phyloP scores from a whole-genome alignment of 30 jellyfish, hydroid and myxozoan genomes.

The Hydra vulgaris region DNA sequence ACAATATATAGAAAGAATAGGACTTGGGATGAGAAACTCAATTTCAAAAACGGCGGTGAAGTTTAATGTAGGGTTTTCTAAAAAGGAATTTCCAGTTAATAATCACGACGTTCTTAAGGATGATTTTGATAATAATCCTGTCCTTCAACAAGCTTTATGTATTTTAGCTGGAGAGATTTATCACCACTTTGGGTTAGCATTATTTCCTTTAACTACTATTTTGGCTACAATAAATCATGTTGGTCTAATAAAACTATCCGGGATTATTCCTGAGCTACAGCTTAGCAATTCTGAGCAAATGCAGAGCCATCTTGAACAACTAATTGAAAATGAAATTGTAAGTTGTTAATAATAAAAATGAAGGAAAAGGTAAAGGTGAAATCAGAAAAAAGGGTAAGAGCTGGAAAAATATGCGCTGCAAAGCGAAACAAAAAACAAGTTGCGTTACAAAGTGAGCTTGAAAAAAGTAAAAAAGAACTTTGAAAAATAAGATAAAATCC shows the following conservation, averaged over 20 bases:
- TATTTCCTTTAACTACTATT: background rate
- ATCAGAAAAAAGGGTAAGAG: too few relatives aligned
- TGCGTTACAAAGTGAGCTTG: too few relatives aligned
- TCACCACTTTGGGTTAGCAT: background rate
- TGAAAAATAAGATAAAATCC: too few relatives aligned
- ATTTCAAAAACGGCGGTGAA: background rate
- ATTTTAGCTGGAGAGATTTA: background rate
- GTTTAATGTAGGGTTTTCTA: background rate
- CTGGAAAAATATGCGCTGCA: too few relatives aligned
- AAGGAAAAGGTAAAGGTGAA: too few relatives aligned
- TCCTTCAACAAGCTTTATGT: background rate
- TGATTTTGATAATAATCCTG: background rate
- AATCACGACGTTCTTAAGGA: background rate
- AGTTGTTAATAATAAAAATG: too few relatives aligned
- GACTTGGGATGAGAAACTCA: background rate
- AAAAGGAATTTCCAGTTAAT: background rate
- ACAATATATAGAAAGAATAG: background rate
- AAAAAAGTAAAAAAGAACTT: too few relatives aligned
- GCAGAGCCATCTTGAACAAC: too few relatives aligned
- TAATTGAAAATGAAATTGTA: too few relatives aligned
- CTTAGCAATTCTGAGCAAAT: too few relatives aligned
- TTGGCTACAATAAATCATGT: background rate
- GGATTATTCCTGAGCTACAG: too few relatives aligned
- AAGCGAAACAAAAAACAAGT: too few relatives aligned
- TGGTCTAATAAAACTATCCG: background rate